Evolutionary conservation across 1,140 invertebrate genomes (phyloP).

Genomic region (Tetraneura akinire): DNA sequence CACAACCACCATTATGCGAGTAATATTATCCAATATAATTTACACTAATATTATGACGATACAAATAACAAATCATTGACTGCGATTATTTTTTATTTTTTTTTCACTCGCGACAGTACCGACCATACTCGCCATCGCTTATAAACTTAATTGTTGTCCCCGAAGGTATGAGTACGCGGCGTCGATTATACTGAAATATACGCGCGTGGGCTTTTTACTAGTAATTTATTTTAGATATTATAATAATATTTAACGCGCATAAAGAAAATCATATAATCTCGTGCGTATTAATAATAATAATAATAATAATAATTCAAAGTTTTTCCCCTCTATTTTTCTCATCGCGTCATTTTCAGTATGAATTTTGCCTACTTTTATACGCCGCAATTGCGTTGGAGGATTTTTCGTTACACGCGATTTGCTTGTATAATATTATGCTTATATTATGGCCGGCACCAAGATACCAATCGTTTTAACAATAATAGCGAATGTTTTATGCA

Average conservation of each 20-base stretch:
- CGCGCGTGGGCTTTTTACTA: background rate
- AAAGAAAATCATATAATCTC: slow-evolving; percentile 6
- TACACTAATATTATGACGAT: no score
- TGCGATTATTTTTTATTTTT: no score
- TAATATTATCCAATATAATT: no score
- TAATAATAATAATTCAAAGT: slow-evolving; percentile 20
- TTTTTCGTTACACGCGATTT: slow-evolving; percentile 31
- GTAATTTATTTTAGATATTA: slow-evolving; percentile 20
- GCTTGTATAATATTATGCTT: background rate
- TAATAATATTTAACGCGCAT: background rate
- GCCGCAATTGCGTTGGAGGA: background rate
- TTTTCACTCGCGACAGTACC: background rate
- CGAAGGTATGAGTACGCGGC: background rate
- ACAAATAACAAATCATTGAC: no score
- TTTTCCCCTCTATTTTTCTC: background rate
- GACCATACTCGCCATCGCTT: background rate
- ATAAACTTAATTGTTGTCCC: background rate
- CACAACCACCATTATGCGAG: no score
- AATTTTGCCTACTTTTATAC: background rate
- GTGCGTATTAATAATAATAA: slow-evolving; percentile 18
- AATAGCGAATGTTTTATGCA: slow-evolving; percentile 16
- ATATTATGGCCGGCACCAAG: background rate
- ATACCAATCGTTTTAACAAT: slow-evolving; percentile 20
- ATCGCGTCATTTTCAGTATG: background rate
- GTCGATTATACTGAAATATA: no score